A percentile compares a stretch with the other conserved stretches of the same genome.
phyloP scores from a whole-genome alignment of 2,113 vertebrate species.

The Lanius collurio region DNA sequence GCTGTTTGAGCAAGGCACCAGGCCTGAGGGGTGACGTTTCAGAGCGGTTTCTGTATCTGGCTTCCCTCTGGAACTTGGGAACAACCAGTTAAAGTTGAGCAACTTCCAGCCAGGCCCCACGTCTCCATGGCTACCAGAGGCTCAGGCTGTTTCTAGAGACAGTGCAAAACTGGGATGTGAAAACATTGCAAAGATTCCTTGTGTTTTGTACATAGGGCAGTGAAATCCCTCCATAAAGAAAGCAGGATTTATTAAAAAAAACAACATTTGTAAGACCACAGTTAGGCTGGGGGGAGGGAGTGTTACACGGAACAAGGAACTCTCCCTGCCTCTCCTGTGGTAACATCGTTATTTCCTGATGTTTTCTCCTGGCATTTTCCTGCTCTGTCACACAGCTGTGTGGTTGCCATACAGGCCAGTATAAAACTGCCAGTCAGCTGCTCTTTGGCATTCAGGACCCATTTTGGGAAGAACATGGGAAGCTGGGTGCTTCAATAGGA shows the following conservation, averaged over 20 bases:
- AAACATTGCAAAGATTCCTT: neutral
- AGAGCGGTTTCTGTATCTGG: neutral
- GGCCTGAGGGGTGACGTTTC: neutral
- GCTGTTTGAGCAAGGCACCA: neutral
- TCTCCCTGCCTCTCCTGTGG: neutral
- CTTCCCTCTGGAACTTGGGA: neutral
- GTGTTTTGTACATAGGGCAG: accelerated
- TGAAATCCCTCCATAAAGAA: neutral
- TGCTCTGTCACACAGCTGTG: neutral
- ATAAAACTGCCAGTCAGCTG: neutral
- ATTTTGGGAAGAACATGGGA: neutral
- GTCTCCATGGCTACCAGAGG: neutral
- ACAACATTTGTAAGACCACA: accelerated
- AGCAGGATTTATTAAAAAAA: neutral
- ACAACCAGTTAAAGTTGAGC: neutral
- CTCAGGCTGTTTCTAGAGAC: neutral
- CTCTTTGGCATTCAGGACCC: neutral
- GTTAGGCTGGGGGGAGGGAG: neutral
- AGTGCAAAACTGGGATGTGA: neutral
- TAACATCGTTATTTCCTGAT: accelerated
- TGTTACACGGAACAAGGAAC: neutral
- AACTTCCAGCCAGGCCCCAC: neutral
- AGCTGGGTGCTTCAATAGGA: neutral
- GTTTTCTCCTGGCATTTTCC: neutral
- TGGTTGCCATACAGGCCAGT: neutral